Conservation (phyloP, 2,888 invertebrate species). For the Leptarthrus brevirostris region DNA sequence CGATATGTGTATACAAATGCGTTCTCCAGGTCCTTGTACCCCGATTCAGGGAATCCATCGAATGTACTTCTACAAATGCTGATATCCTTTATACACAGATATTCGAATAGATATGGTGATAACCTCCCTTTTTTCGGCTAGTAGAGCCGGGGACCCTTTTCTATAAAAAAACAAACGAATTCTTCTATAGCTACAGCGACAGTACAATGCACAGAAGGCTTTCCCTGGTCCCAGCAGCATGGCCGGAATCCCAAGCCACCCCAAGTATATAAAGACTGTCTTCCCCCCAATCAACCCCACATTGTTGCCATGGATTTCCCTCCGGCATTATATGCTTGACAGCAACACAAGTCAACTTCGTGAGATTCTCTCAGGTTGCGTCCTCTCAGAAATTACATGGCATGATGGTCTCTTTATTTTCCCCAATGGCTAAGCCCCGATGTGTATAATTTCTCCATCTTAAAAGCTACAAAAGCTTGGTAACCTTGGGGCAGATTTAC, state of each 20-base stretch:
- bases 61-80: slow-evolving; percentile 47
- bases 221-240: slow-evolving; percentile 67
- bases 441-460: neutral
- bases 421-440: slow-evolving; percentile 4
- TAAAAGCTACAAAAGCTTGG: slow-evolving; percentile 40
- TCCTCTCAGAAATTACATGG: neutral
- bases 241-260: slow-evolving; percentile 67
- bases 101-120: slow-evolving; percentile 48
- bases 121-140: slow-evolving; percentile 47
- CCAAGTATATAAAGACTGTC: slow-evolving; percentile 44
- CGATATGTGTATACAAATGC: slow-evolving; percentile 43
- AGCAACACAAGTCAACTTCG: slow-evolving; percentile 22
- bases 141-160: slow-evolving; percentile 44
- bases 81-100: slow-evolving; percentile 48
- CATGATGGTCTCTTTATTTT: slow-evolving; percentile 13
- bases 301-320: slow-evolving; percentile 49
- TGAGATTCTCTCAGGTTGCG: slow-evolving; percentile 9
- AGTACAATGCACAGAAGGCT: slow-evolving; percentile 57
- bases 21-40: slow-evolving; percentile 42
- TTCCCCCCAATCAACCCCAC: slow-evolving; percentile 2
- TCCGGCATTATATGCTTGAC: slow-evolving; percentile 39
- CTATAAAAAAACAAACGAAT: slow-evolving; percentile 47
- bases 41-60: slow-evolving; percentile 46
- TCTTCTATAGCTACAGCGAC: slow-evolving; percentile 19
- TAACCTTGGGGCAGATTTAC: slow-evolving; percentile 6